Percentiles rank a stretch among this genome's conserved stretches.
phyloP scores from a whole-genome alignment of 2,113 vertebrate species.

The Lophochroa leadbeateri region DNA sequence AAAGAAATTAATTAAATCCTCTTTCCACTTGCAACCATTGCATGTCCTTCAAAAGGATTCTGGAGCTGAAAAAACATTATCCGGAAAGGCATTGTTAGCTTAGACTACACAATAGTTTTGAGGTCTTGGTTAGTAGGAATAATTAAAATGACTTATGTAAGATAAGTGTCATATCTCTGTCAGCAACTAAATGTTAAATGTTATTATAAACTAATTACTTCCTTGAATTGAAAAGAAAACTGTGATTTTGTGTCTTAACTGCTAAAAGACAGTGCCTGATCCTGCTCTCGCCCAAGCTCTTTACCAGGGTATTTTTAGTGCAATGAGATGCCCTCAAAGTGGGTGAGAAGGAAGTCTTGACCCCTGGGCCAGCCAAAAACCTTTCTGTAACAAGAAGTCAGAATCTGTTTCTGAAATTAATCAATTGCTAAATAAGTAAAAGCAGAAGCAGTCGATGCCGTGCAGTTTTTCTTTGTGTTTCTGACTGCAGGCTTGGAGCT shows the following conservation, averaged over 20 bases:
- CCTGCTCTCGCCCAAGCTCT: background rate
- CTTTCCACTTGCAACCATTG: too few species aligned
- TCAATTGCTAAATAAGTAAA: background rate
- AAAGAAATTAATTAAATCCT: too few species aligned
- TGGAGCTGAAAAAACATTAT: too few species aligned
- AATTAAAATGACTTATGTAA: conserved; percentile 66
- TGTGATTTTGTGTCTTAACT: conserved; percentile 19
- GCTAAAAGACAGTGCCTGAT: background rate
- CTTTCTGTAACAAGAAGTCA: background rate
- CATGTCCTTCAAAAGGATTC: too few species aligned
- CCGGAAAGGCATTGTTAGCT: conserved; percentile 52
- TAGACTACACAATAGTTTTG: conserved; percentile 36
- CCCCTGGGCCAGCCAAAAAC: background rate
- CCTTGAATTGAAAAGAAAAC: conserved; percentile 44
- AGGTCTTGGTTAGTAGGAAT: conserved; percentile 49
- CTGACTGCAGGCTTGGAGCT: background rate
- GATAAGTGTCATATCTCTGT: conserved; percentile 61
- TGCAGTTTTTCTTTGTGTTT: background rate
- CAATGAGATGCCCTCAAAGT: background rate
- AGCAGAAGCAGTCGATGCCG: background rate
- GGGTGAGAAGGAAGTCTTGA: background rate
- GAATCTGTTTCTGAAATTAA: accelerated
- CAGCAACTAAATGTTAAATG: conserved; percentile 61
- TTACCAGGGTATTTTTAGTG: background rate
- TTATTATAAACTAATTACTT: conserved; percentile 63